Percentiles rank a stretch among this genome's conserved stretches.
These are phyloP conservation scores for Lasiommata megera DNA, from an alignment of 2,888 invertebrate species.

Conservation along the genomic window DNA sequence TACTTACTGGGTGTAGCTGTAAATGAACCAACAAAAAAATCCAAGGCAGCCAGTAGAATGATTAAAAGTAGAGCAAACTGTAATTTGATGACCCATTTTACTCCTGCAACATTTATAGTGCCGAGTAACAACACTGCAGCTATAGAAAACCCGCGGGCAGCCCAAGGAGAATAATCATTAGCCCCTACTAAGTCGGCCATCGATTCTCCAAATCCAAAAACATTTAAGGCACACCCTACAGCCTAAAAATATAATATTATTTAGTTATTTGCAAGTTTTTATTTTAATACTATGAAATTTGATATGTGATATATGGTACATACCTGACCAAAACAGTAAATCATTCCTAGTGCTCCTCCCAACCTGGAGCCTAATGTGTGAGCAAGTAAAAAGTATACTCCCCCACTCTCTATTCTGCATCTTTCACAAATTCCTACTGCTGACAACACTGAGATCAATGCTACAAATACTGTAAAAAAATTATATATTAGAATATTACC, in stretches of 20 bases:
- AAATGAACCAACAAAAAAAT: slow-evolving; percentile 97
- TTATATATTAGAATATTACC: not conserved
- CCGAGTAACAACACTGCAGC: slow-evolving; percentile 92
- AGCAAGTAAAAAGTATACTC: slow-evolving; percentile 96
- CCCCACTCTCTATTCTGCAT: slow-evolving; percentile 97
- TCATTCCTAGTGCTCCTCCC: slow-evolving; percentile 94
- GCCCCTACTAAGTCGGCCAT: slow-evolving; percentile 92
- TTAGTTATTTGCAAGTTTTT: too few species aligned
- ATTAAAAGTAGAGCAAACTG: slow-evolving; percentile 94
- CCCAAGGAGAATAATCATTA: slow-evolving; percentile 84
- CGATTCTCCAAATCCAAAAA: slow-evolving; percentile 98
- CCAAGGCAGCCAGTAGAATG: slow-evolving; percentile 92
- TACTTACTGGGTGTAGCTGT: slow-evolving; percentile 85
- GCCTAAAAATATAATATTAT: slow-evolving; percentile 82
- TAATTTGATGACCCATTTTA: slow-evolving; percentile 98
- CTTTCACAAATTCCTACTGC: slow-evolving; percentile 98
- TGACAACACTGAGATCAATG: slow-evolving; percentile 94
- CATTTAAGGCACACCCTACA: slow-evolving; percentile 97
- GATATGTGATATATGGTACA: slow-evolving; percentile 23
- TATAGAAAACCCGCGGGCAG: slow-evolving; percentile 92
- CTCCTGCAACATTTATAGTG: slow-evolving; percentile 96
- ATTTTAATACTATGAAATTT: too few species aligned
- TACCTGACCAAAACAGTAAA: slow-evolving; percentile 98
- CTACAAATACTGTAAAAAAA: slow-evolving; percentile 87
- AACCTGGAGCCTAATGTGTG: slow-evolving; percentile 96